These are phyloP conservation scores for Scortum barcoo DNA, from an alignment of 2,113 vertebrate genomes.

Conservation along the genomic window DNA sequence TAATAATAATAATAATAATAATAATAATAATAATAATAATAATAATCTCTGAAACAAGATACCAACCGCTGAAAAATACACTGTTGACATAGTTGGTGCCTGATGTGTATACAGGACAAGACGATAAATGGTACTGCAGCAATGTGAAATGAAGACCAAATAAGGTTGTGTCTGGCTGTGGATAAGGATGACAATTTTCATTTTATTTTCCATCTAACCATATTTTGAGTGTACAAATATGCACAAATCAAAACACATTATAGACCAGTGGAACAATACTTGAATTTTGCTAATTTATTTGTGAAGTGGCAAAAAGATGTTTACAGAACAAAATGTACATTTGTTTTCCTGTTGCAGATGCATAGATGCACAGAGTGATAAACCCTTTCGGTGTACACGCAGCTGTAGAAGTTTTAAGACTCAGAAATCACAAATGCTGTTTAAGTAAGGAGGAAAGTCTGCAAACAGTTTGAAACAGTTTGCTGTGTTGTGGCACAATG, in stretches of 20 bases:
- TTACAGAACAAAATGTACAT: not conserved
- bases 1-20: too few relatives aligned
- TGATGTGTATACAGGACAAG: constrained; percentile 1
- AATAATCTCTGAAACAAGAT: constrained; percentile 26
- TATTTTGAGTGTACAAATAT: not conserved
- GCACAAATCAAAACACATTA: not conserved
- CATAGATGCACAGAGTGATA: not conserved
- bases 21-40: too few relatives aligned
- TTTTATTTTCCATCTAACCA: not conserved
- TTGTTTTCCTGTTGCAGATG: not conserved
- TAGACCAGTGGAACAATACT: not conserved
- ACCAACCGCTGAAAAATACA: constrained; percentile 1
- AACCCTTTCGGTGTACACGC: not conserved
- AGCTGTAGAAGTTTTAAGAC: constrained; percentile 29
- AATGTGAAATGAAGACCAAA: constrained; percentile 8
- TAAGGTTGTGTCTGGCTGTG: not conserved
- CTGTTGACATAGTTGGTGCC: not conserved
- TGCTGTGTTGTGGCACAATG: constrained; percentile 86
- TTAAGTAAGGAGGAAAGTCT: constrained; percentile 76
- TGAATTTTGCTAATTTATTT: not conserved
- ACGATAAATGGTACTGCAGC: not conserved
- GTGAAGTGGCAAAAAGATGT: not conserved
- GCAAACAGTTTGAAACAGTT: constrained; percentile 83
- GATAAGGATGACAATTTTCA: not conserved
- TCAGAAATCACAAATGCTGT: constrained; percentile 58